phyloP scores from a whole-genome alignment of 2,888 invertebrate species.

The Pyrgus malvae region DNA sequence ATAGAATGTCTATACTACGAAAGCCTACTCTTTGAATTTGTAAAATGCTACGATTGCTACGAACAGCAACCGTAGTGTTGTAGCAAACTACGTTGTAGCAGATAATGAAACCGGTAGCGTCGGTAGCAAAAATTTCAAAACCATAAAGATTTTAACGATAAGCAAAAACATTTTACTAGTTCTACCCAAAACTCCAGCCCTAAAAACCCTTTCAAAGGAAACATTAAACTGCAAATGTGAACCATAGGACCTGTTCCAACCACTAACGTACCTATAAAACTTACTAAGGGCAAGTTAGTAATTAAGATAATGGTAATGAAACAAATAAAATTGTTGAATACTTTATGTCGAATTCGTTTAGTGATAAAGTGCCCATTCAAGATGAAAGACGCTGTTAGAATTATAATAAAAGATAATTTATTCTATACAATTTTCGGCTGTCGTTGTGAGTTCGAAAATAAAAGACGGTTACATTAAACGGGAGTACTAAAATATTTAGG shows the following conservation, averaged over 20 bases:
- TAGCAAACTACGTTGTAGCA: neutral
- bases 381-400: too few species aligned
- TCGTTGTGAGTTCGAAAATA: too few species aligned
- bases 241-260: constrained; percentile 45
- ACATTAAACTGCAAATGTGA: constrained; percentile 58
- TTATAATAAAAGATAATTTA: too few species aligned
- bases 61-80: too few species aligned
- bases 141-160: neutral
- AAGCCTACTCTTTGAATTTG: too few species aligned
- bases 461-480: too few species aligned
- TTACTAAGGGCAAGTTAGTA: constrained; percentile 11
- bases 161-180: constrained; percentile 6
- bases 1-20: too few species aligned
- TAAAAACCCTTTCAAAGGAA: constrained; percentile 42
- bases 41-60: too few species aligned
- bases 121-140: neutral
- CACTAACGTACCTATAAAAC: constrained; percentile 31
- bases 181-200: neutral
- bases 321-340: constrained; percentile 11
- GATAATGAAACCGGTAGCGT: neutral
- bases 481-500: too few species aligned
- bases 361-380: neutral
- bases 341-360: neutral
- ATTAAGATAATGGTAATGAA: constrained; percentile 17
- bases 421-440: too few species aligned